Evolutionary conservation across 2,888 invertebrate genomes (phyloP), one percentile per base, ranked within the genome.

Genomic region (Mesochorus sp.): DNA sequence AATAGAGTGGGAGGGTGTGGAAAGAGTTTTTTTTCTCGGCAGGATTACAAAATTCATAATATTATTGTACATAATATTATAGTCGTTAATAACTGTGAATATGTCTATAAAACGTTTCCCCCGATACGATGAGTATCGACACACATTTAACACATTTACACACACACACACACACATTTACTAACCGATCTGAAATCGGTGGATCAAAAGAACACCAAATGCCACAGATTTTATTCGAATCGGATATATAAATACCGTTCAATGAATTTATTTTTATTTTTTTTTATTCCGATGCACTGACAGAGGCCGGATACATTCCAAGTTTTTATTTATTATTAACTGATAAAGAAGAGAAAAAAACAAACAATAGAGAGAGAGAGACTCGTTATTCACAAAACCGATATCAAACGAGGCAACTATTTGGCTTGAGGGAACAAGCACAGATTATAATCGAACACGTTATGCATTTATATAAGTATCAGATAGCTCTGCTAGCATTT

Each of bases 81-180:
- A 85, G 84, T 81, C 84, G 83, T 87, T 85, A 83, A 85, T 81
- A n/a, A n/a, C n/a, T 85, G 84, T 86, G 83, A 85, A 84, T 85
- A 86, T 86, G 85, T 87, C 80, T 82, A 86, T 86, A 84, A 84
- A 80, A 81, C 44, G 53, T 84, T 83, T 82, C 39, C 76, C 72
- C 71, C 68, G 75, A 77, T 80, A 80, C 8, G 59, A 73, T 72
- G 80, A 64, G 75, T 70, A n/a, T n/a, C n/a, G n/a, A n/a, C n/a
- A n/a, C n/a, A n/a, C n/a, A n/a, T n/a, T n/a, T n/a, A n/a, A n/a
- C n/a, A n/a, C n/a, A n/a, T n/a, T n/a, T 76, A 76, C 80, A 81
- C 39, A 70, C 70, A 81, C 72, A 10, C 53, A 66, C 74, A 83
- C 80, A 79, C 83, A 83, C 84, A 82, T 76, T 77, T 81, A 73